Evolutionary conservation across 2,888 invertebrate species (phyloP).

Genomic region (Apotomis capreana): DNA sequence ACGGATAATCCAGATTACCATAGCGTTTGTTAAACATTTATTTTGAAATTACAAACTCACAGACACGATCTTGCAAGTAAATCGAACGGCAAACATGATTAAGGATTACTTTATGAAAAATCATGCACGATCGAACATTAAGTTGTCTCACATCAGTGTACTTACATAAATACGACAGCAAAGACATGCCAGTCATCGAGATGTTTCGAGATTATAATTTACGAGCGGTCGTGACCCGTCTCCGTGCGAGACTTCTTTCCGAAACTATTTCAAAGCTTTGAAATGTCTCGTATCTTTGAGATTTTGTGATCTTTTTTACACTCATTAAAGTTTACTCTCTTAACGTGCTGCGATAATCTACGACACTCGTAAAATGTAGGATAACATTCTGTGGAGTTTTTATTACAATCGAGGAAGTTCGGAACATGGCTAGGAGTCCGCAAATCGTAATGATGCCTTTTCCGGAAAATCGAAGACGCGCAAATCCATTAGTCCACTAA

Average conservation of each 20-base stretch:
- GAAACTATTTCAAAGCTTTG: slow-evolving; percentile 39
- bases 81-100: slow-evolving; percentile 35
- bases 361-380: slow-evolving; percentile 39
- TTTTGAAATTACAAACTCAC: slow-evolving; percentile 17
- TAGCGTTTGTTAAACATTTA: slow-evolving; percentile 44
- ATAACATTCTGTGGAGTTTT: slow-evolving; percentile 37
- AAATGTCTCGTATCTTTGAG: slow-evolving; percentile 39
- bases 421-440: slow-evolving; percentile 18
- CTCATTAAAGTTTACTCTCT: slow-evolving; percentile 41
- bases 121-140: slow-evolving; percentile 40
- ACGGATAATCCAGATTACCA: slow-evolving; percentile 57
- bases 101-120: slow-evolving; percentile 38
- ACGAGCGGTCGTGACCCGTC: slow-evolving; percentile 41
- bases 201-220: slow-evolving; percentile 42
- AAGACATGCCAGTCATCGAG: slow-evolving; percentile 42
- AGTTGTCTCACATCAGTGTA: slow-evolving; percentile 40
- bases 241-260: slow-evolving; percentile 39
- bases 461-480: slow-evolving; percentile 15
- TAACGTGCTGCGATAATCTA: slow-evolving; percentile 40
- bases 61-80: slow-evolving; percentile 24
- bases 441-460: slow-evolving; percentile 31
- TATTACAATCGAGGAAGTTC: slow-evolving; percentile 26
- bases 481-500: slow-evolving; percentile 8
- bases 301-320: slow-evolving; percentile 40
- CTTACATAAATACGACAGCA: slow-evolving; percentile 37